Percentiles rank a stretch among this genome's conserved stretches.
Conservation (phyloP, 2,888 invertebrate genomes). For the Mystacides longicornis region DNA sequence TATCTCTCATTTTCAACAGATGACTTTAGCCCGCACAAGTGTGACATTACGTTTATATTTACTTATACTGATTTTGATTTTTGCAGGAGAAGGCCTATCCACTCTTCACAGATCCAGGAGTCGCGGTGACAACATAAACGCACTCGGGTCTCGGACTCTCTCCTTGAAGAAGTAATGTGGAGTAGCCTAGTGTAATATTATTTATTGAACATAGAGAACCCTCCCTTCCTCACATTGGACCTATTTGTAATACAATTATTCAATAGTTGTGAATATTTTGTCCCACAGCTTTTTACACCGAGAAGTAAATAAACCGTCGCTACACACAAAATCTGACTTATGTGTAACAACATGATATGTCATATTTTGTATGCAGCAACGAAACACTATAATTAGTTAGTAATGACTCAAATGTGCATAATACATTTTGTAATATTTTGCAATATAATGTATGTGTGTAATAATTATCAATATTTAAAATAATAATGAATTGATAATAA, state of each 20-base stretch:
- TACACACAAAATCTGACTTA: too few relatives aligned
- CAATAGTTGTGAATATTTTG: not conserved
- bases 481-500: too few relatives aligned
- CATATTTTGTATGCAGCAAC: too few relatives aligned
- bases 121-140: constrained; percentile 74
- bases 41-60: too few relatives aligned
- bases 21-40: too few relatives aligned
- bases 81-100: constrained; percentile 56
- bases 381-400: too few relatives aligned
- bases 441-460: not conserved
- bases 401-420: not conserved
- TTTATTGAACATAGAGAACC: too few relatives aligned
- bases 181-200: not conserved
- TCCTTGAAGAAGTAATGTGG: constrained; percentile 41
- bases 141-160: constrained; percentile 53
- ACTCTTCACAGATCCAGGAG: constrained; percentile 72
- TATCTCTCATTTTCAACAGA: too few relatives aligned
- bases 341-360: too few relatives aligned
- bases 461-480: not conserved
- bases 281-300: constrained; percentile 1
- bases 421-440: not conserved
- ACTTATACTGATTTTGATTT: too few relatives aligned
- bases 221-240: not conserved
- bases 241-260: not conserved
- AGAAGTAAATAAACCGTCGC: too few relatives aligned